Evolutionary conservation across 92 coral and sea anemone species (phyloP), one percentile per base, ranked within the genome.

Genomic region (Heliopora coerulea): DNA sequence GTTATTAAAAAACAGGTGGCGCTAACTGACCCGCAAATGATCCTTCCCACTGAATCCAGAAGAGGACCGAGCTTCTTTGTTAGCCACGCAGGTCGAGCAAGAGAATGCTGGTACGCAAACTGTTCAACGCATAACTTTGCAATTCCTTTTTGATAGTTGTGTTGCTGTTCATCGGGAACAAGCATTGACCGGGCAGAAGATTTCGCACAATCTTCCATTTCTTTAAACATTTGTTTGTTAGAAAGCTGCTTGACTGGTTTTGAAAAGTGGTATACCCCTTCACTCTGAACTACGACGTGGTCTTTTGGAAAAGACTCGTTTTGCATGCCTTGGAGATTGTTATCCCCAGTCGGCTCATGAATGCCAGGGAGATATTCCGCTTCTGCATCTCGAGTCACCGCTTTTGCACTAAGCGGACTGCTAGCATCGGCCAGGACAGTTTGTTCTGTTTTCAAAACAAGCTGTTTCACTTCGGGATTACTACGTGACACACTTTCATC

Each of bases 1-100:
- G 33, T 66, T 3, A 66, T 13, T 26, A 66, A 66, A 33, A 66
- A 66, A 27, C 73, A 66, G 5, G 73, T 41, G 14, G 57, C 73
- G 0, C 0, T 0, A 1, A 41, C 32, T 8, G 32, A 10, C 4
- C 57, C 73, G 31, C 73, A 66, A 8, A 17, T 15, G 24, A 66
- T 21, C 18, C 6, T 8, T 0, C 56, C 73, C 1, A 66, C 26
- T 9, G 56, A 66, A 44, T 41, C 20, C 13, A 27, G 24, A 0
- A 66, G 7, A 1, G 56, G n/a, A 6, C 7, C 24, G 4, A 66
- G 0, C 0, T 15, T 13, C 31, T 66, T 66, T 5, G 56, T 4
- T 0, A 66, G 24, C 5, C 11, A 1, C 1, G 32, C 58, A 1
- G 73, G 73, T 1, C 73, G 56, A 13, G 73, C 31, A 14, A 35